Base-by-base conservation (phyloP, 2,113 vertebrate species). In the Antechinus flavipes region DNA sequence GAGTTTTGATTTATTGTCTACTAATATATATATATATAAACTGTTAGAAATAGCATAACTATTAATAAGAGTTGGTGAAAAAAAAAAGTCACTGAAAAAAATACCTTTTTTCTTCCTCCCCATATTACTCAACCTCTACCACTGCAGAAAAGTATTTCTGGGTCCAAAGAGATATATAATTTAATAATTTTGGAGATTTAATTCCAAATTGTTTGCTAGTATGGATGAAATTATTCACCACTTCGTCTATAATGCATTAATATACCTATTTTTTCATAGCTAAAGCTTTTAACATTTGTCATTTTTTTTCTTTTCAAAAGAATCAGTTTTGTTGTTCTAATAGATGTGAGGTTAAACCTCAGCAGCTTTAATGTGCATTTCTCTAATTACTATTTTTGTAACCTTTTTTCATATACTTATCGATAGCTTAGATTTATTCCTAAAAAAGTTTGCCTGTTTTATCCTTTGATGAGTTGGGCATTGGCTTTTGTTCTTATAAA, bases 11-110 rank as follows among this genome's bases (percentile, higher is more conserved):
- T 56, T 68, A 76, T 95, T 91, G 2, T 92, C 27, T 35, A 35
- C 94, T 93, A 10, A 42, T 94, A 97, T 58, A 91, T 91, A 94
- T 16, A 96, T 93, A 91, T 91, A 92, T 19, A 25, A 91, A 47
- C 49, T 95, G 1, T 92, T 50, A 58, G 30, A 22, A 76, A 84
- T 90, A 91, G n/a, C 84, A 23, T 49, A 91, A 52, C 24, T 94
- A 9, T 26, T 26, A 54, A 94, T 16, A 16, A 35, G 61, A 91
- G 76, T 68, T 91, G 7, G 1, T 94, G 30, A 61, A 95, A 14
- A 95, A 91, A 56, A 35, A 76, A 47, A 90, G 53, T 68, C 93
- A 12, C 50, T 94, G 12, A 50, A 3, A 24, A 25, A 76, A 90
- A n/a, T 76, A 27, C 11, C 2, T 76, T 76, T 68, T 76, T 35